Evolutionary conservation across 2,888 invertebrate species (phyloP).

Genomic region (Hyalella azteca): DNA sequence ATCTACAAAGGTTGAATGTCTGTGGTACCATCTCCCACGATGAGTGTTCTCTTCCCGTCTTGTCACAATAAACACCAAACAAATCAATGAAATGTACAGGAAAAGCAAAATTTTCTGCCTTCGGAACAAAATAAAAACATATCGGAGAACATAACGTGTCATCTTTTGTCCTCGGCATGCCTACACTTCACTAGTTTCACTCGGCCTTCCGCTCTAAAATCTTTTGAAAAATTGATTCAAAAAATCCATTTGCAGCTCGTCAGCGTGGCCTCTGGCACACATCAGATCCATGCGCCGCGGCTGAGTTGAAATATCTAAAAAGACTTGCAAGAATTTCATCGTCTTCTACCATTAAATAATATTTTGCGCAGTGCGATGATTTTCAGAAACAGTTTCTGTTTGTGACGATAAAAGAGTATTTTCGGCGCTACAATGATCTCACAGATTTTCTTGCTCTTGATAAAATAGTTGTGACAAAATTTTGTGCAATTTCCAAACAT

Average conservation of each 20-base stretch:
- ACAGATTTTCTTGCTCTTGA: too few species aligned
- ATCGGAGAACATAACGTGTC: background rate
- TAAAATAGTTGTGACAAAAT: too few species aligned
- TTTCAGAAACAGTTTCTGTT: too few species aligned
- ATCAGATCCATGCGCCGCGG: background rate
- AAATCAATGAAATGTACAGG: background rate
- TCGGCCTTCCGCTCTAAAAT: background rate
- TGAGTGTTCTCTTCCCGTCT: background rate
- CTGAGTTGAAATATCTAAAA: background rate
- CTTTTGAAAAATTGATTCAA: background rate
- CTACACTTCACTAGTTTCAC: background rate
- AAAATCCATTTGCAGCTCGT: constrained; percentile 12
- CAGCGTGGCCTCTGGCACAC: background rate
- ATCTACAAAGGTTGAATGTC: too few species aligned
- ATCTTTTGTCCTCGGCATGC: constrained; percentile 15
- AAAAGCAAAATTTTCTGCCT: background rate
- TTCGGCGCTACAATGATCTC: too few species aligned
- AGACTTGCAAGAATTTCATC: background rate
- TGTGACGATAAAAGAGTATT: too few species aligned
- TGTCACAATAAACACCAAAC: background rate
- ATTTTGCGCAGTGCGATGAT: too few species aligned
- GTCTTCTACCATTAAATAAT: too few species aligned
- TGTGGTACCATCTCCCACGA: too few species aligned
- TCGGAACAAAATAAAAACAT: background rate
- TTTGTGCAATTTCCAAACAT: too few species aligned